Conservation (phyloP, 2,113 vertebrate species). For the Elephas maximus region DNA sequence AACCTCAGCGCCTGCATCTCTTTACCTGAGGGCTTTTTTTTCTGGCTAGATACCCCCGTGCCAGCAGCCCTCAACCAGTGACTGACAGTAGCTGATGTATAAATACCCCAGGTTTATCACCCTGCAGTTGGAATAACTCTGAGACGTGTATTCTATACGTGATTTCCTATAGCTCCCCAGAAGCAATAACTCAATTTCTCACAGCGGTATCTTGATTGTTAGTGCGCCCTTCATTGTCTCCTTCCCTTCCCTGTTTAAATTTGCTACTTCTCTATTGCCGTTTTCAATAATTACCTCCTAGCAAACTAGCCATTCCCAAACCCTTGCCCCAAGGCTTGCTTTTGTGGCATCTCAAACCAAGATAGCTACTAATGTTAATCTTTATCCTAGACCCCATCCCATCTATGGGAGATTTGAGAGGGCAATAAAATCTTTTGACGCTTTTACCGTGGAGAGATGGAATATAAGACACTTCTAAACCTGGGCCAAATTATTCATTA, state of each 20-base stretch:
- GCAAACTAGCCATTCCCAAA: neutral
- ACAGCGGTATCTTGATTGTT: neutral
- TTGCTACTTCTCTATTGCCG: neutral
- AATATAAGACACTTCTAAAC: neutral
- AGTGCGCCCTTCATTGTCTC: neutral
- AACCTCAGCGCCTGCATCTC: neutral
- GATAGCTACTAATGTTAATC: neutral
- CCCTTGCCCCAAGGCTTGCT: too few species aligned
- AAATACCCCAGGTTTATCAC: neutral
- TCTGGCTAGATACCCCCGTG: neutral
- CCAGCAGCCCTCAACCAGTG: neutral
- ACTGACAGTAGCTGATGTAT: neutral
- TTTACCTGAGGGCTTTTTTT: neutral
- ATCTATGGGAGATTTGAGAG: neutral
- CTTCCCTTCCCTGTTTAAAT: neutral
- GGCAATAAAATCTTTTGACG: neutral
- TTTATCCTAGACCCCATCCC: neutral
- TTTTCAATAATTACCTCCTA: neutral
- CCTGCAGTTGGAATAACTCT: neutral
- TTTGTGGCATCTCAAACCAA: neutral
- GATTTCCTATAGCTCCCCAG: neutral
- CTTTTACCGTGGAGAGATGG: neutral
- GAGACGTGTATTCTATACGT: neutral
- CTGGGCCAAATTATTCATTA: neutral
- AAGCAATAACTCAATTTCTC: neutral